Percentiles rank a stretch among this genome's conserved stretches.
These are phyloP conservation scores for Psephotus haematonotus DNA, from an alignment of 2,113 vertebrate genomes.

Conservation along the genomic window DNA sequence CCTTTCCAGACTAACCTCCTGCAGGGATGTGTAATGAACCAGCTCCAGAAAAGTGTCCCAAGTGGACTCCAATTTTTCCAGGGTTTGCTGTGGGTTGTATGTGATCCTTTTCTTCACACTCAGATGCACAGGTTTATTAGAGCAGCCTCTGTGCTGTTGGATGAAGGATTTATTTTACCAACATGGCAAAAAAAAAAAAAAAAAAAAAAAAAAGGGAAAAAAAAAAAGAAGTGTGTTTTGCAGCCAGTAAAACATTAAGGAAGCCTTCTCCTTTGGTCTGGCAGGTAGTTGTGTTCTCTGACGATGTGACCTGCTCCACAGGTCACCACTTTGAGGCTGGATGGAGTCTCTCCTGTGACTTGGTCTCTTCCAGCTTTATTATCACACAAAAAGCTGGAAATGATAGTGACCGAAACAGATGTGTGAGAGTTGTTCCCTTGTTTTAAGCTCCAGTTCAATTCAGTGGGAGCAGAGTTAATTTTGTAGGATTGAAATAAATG, in stretches of 20 bases:
- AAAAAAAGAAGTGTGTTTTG: not conserved
- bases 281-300: not conserved
- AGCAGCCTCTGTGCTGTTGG: not conserved
- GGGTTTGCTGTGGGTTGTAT: not conserved
- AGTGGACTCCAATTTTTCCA: not conserved
- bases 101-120: constrained; percentile 32
- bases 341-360: not conserved
- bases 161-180: constrained; percentile 6
- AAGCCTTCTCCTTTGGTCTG: not conserved
- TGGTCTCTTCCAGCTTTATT: not conserved
- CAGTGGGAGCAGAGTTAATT: constrained; percentile 52
- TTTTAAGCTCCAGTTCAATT: not conserved
- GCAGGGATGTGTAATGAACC: not conserved
- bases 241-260: not conserved
- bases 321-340: not conserved
- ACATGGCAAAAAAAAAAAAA: not conserved
- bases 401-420: not conserved
- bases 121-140: not conserved
- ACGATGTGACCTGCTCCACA: not conserved
- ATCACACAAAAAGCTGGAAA: not conserved
- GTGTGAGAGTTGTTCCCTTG: not conserved
- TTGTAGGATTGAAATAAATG: constrained; percentile 59
- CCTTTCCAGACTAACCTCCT: not conserved
- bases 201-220: not conserved
- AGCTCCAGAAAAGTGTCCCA: not conserved